phyloP scores from a whole-genome alignment of 1,140 invertebrate species.

The Lucilia cuprina region DNA sequence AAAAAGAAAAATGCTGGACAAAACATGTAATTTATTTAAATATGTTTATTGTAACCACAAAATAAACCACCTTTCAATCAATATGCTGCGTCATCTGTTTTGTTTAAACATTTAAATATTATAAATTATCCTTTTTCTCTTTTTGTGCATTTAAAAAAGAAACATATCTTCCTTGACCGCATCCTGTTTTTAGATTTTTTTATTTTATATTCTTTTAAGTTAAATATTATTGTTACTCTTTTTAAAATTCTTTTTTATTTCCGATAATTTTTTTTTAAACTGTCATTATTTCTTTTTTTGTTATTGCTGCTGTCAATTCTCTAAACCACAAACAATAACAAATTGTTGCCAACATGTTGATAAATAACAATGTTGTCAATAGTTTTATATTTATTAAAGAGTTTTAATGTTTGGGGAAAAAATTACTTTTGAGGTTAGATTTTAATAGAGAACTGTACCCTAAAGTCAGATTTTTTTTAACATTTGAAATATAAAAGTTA shows the following conservation, averaged over 20 bases:
- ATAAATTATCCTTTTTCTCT: background rate
- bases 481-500: no score
- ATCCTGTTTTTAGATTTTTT: background rate
- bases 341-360: background rate
- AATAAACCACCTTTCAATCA: background rate
- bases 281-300: background rate
- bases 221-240: background rate
- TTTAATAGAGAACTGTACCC: no score
- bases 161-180: background rate
- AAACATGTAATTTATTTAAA: background rate
- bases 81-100: background rate
- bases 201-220: background rate
- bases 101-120: background rate
- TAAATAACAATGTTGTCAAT: no score
- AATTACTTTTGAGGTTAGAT: no score
- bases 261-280: background rate
- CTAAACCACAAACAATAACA: background rate
- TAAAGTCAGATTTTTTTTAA: no score
- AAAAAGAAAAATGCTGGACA: background rate
- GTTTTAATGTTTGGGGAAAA: no score
- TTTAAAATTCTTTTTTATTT: background rate
- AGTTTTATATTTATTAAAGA: no score
- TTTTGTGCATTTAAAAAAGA: background rate
- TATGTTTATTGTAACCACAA: background rate
- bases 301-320: background rate